Evolutionary conservation across 2,113 vertebrate species (phyloP).

Genomic region (Mobula birostris): DNA sequence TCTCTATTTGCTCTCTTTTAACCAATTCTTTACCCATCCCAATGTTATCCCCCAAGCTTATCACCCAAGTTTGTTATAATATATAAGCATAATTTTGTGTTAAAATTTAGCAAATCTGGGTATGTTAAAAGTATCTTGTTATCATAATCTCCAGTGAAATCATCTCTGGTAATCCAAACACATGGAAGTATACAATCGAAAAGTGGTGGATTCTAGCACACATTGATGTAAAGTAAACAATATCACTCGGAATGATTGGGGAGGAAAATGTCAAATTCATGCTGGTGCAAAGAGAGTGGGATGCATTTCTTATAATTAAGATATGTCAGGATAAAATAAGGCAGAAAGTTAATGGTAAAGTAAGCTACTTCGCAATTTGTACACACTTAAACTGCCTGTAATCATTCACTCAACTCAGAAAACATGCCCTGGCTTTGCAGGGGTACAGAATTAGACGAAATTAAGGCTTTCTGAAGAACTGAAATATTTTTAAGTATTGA

Average conservation of each 20-base stretch:
- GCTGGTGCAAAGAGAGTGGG: not conserved
- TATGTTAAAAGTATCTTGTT: not conserved
- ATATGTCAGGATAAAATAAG: no score
- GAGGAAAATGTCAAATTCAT: not conserved
- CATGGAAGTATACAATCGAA: not conserved
- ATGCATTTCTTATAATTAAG: not conserved
- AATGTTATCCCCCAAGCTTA: no score
- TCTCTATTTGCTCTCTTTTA: no score
- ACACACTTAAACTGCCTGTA: not conserved
- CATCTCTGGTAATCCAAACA: not conserved
- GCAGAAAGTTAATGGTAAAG: not conserved
- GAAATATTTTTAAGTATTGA: not conserved
- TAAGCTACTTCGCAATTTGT: not conserved
- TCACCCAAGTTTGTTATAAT: no score
- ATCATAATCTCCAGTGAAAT: not conserved
- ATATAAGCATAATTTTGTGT: not conserved
- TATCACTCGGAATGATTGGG: not conserved
- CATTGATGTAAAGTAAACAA: not conserved
- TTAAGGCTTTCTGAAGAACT: not conserved
- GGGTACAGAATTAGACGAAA: not conserved
- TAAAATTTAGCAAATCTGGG: not conserved
- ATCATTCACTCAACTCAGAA: not conserved
- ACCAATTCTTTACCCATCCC: no score
- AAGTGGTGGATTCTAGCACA: not conserved
- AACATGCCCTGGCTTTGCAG: not conserved